Conservation (phyloP, 1,140 invertebrate species). For the Hermetia illucens region DNA sequence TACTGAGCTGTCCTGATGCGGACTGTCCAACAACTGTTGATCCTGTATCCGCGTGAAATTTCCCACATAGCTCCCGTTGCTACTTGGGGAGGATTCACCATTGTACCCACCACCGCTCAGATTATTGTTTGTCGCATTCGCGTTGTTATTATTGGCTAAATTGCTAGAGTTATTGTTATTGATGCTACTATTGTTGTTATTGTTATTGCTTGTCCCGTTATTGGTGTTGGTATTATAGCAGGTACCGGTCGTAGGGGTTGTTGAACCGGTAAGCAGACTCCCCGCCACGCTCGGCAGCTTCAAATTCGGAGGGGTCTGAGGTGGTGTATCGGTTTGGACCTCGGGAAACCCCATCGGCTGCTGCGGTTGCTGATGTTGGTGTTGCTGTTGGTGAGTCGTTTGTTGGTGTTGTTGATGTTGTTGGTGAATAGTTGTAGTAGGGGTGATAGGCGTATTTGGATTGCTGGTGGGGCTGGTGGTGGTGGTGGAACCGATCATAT, state of each 20-base stretch:
- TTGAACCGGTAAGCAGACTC: conserved; percentile 39
- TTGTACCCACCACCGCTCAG: conserved; percentile 32
- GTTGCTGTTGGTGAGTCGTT: conserved; percentile 14
- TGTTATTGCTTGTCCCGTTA: conserved; percentile 30
- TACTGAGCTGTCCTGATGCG: conserved; percentile 43
- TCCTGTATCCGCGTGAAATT: conserved; percentile 22
- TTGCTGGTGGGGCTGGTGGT: conserved; percentile 14
- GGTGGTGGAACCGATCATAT: conserved; percentile 25
- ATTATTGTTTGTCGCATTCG: conserved; percentile 31
- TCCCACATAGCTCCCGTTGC: conserved; percentile 32
- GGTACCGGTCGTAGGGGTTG: conserved; percentile 38
- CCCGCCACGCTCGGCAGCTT: conserved; percentile 61
- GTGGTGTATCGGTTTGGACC: conserved; percentile 76
- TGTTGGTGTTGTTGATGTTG: conserved; percentile 18
- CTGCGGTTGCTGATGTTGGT: conserved; percentile 20
- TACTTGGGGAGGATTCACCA: conserved; percentile 38
- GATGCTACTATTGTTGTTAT: conserved; percentile 12
- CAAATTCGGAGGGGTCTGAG: conserved; percentile 84
- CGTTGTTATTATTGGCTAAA: conserved; percentile 15
- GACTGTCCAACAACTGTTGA: conserved; percentile 36
- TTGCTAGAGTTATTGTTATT: conserved; percentile 13
- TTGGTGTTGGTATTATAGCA: conserved; percentile 22
- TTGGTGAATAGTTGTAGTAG: conserved; percentile 14
- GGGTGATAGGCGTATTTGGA: conserved; percentile 25
- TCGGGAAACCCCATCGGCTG: conserved; percentile 61